Evolutionary conservation across 2,888 invertebrate species (phyloP).

Genomic region (Agriopis aurantiaria): DNA sequence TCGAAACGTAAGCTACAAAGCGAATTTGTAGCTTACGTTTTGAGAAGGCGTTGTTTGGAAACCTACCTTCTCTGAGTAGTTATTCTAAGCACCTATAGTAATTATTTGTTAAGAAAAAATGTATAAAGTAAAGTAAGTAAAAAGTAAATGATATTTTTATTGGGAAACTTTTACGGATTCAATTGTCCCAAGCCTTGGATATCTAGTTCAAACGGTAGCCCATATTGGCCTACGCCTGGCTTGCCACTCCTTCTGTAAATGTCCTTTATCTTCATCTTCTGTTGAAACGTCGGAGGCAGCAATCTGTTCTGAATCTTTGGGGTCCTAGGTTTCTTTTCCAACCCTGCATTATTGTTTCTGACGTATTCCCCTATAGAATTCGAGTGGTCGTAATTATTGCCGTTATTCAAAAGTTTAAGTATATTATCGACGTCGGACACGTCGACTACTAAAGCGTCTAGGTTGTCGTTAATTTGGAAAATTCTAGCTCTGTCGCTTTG

Average conservation of each 20-base stretch:
- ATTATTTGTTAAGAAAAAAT: not conserved
- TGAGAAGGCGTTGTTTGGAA: no score
- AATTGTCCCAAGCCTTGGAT: conserved; percentile 68
- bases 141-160: conserved; percentile 5
- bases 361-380: conserved; percentile 12
- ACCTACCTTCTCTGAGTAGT: no score
- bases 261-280: conserved; percentile 30
- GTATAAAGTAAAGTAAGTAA: no score
- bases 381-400: conserved; percentile 10
- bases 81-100: no score
- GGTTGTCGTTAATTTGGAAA: conserved; percentile 52
- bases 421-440: conserved; percentile 46
- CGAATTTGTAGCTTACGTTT: no score
- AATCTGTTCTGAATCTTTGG: not conserved
- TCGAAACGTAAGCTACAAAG: no score
- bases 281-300: conserved; percentile 52
- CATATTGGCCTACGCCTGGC: conserved; percentile 47
- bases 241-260: conserved; percentile 20
- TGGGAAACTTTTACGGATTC: conserved; percentile 45
- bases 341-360: not conserved
- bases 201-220: conserved; percentile 68
- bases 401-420: conserved; percentile 30
- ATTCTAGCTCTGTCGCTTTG: conserved; percentile 17
- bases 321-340: not conserved
- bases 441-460: conserved; percentile 60